These are phyloP conservation scores for Anguilla anguilla DNA, from an alignment of 2,797 vertebrate species.

Conservation along the genomic window DNA sequence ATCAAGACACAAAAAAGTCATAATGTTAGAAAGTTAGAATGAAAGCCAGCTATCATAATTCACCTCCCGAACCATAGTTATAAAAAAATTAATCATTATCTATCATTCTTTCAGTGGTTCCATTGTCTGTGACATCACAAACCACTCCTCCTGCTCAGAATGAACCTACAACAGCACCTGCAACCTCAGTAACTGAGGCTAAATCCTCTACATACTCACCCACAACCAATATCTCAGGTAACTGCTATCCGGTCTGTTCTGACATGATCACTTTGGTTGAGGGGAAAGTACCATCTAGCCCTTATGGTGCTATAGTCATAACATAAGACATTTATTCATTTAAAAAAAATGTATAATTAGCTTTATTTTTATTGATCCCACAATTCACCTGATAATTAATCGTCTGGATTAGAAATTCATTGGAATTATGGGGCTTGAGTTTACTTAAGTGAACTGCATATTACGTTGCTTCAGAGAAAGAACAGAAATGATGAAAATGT, in stretches of 20 bases:
- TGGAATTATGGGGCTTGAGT: neutral
- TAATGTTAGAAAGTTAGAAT: neutral
- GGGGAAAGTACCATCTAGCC: no score
- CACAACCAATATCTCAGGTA: neutral
- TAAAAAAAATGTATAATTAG: neutral
- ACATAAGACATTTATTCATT: neutral
- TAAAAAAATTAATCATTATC: neutral
- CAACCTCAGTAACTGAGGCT: neutral
- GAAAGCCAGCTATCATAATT: no score
- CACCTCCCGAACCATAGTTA: neutral
- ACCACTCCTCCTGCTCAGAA: neutral
- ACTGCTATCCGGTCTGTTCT: neutral
- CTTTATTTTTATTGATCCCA: neutral
- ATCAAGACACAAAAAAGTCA: neutral
- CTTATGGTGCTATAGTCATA: no score
- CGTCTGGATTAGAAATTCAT: neutral
- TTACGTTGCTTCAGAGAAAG: no score
- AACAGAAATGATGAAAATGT: no score
- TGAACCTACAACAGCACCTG: neutral
- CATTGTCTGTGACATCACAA: neutral
- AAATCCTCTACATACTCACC: neutral
- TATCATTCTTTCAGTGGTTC: slow-evolving; percentile 15
- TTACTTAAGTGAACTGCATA: neutral
- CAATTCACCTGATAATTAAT: neutral
- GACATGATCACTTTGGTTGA: neutral